phyloP scores from a whole-genome alignment of 2,888 invertebrate species.

The Dolichopus griseipennis region DNA sequence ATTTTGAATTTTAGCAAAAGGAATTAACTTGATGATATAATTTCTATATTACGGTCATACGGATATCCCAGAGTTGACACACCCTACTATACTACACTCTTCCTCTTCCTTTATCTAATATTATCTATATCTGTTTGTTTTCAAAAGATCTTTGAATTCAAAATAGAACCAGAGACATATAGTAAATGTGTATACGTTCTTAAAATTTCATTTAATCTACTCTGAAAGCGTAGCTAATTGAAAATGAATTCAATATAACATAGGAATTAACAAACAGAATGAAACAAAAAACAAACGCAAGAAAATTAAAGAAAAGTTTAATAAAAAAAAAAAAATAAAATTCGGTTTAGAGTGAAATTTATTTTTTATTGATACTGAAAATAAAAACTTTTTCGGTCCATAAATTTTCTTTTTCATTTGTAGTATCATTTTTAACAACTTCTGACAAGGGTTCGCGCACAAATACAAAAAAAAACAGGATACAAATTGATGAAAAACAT shows the following conservation, averaged over 20 bases:
- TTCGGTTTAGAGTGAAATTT: not conserved
- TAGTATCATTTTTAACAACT: not conserved
- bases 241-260: not conserved
- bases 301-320: too few relatives aligned
- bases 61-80: too few relatives aligned
- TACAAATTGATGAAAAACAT: too few relatives aligned
- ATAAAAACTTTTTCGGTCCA: not conserved
- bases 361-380: not conserved
- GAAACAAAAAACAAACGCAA: not conserved
- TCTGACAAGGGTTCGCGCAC: not conserved
- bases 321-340: not conserved
- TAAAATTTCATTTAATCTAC: slow-evolving; percentile 2
- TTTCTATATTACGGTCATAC: too few relatives aligned
- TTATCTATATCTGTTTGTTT: not conserved
- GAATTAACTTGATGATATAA: too few relatives aligned
- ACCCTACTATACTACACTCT: too few relatives aligned
- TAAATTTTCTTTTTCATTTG: slow-evolving; percentile 6
- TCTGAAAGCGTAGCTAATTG: slow-evolving; percentile 6
- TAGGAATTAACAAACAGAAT: not conserved
- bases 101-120: too few relatives aligned
- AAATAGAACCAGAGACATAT: not conserved
- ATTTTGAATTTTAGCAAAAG: too few relatives aligned
- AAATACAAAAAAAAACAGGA: too few relatives aligned
- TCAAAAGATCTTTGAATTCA: not conserved
- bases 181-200: not conserved